A percentile compares a stretch with the other conserved stretches of the same genome.
Conservation (phyloP, 2,113 vertebrate genomes). For the Pterophyllum scalare region DNA sequence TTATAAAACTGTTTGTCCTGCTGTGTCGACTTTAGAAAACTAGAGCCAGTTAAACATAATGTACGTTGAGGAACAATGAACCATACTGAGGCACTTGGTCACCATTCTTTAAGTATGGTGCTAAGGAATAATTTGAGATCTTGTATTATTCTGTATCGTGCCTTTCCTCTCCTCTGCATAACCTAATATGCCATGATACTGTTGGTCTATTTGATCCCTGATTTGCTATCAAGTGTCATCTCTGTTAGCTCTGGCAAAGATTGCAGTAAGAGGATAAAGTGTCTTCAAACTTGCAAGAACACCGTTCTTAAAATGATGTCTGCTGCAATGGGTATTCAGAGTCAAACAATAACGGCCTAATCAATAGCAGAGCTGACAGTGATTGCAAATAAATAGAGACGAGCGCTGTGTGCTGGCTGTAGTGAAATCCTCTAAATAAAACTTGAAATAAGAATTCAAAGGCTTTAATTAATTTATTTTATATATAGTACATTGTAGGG, state of each 20-base stretch:
- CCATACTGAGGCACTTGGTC: too few relatives aligned
- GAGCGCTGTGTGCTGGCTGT: neutral
- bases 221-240: neutral
- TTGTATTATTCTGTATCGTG: neutral
- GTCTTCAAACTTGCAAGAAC: constrained; percentile 13
- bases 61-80: too few relatives aligned
- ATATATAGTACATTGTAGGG: neutral
- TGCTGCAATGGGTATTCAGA: neutral
- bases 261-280: neutral
- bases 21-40: too few relatives aligned
- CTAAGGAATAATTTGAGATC: neutral
- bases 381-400: neutral
- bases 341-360: constrained; percentile 11
- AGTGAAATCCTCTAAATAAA: neutral
- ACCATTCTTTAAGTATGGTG: neutral
- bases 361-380: constrained; percentile 2
- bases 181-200: neutral
- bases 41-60: too few relatives aligned
- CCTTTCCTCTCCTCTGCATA: neutral
- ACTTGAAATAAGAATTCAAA: neutral
- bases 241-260: constrained; percentile 2
- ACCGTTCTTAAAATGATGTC: constrained; percentile 13
- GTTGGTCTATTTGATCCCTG: constrained; percentile 9
- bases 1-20: too few relatives aligned
- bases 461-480: neutral